Evolutionary conservation across 2,888 invertebrate species (phyloP).

Genomic region (Drosophila kambysellisi): DNA sequence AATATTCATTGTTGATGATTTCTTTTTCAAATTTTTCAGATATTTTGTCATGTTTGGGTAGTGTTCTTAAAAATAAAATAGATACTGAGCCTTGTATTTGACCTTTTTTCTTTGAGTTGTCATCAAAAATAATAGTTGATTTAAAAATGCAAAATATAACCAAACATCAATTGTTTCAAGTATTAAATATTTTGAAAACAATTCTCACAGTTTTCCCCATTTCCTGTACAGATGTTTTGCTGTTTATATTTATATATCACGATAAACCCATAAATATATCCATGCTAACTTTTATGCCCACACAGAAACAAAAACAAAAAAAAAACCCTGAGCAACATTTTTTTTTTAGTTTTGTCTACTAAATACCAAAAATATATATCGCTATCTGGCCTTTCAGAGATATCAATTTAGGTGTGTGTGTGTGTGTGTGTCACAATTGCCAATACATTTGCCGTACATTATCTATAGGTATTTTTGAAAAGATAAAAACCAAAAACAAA

Average conservation of each 20-base stretch:
- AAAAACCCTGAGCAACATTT: conserved; percentile 9
- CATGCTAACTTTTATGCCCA: conserved; percentile 19
- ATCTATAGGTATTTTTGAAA: conserved; percentile 37
- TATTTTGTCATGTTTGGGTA: background rate
- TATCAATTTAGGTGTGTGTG: conserved; percentile 32
- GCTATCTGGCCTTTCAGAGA: conserved; percentile 40
- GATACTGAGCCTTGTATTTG: background rate
- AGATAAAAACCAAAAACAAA: conserved; percentile 43
- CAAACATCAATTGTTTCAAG: background rate
- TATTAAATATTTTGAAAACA: background rate
- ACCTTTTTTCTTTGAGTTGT: background rate
- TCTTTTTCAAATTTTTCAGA: background rate
- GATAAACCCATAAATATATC: background rate
- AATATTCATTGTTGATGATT: too few relatives aligned
- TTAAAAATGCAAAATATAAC: background rate
- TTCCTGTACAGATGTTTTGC: background rate
- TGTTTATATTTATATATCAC: background rate
- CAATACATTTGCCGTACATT: conserved; percentile 44
- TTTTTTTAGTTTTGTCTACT: conserved; percentile 14
- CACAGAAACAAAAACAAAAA: conserved; percentile 1
- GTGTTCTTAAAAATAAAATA: background rate
- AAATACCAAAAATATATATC: conserved; percentile 30
- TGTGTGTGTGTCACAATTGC: conserved; percentile 17
- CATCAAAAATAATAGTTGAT: background rate
- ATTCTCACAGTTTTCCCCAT: background rate